Conservation (phyloP, 2,797 vertebrate species). For the Erpetoichthys calabaricus region DNA sequence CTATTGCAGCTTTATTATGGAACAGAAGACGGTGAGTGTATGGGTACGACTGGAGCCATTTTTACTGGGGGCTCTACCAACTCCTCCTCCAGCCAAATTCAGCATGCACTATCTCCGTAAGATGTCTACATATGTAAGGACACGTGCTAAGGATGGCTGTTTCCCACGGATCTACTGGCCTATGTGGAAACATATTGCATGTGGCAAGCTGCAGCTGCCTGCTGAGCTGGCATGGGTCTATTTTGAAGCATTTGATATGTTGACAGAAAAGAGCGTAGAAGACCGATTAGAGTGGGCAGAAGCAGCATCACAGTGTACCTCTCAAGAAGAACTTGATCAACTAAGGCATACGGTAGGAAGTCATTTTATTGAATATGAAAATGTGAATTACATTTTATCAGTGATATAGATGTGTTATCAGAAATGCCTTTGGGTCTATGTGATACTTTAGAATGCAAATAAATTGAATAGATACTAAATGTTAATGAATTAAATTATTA, state of each 20-base stretch:
- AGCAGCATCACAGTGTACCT: constrained; percentile 59
- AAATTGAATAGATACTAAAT: no score
- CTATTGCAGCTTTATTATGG: constrained; percentile 43
- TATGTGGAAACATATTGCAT: constrained; percentile 83
- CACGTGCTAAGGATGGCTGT: constrained; percentile 54
- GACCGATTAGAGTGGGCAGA: constrained; percentile 74
- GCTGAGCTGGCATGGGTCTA: constrained; percentile 84
- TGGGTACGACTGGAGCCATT: constrained; percentile 88
- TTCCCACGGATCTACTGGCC: constrained; percentile 72
- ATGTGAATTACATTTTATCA: no score
- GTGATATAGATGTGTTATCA: no score
- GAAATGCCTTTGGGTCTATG: no score
- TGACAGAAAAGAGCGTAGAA: constrained; percentile 41
- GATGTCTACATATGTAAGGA: constrained; percentile 68
- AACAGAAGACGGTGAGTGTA: constrained; percentile 44
- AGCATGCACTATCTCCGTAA: constrained; percentile 79
- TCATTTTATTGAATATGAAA: no score
- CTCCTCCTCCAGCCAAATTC: constrained; percentile 65
- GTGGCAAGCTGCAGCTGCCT: constrained; percentile 79
- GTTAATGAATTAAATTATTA: no score
- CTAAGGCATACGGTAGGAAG: constrained; percentile 68
- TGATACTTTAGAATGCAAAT: no score
- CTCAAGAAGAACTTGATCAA: constrained; percentile 63
- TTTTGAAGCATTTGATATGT: constrained; percentile 77
- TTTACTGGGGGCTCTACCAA: constrained; percentile 67